Percentiles rank a stretch among this genome's conserved stretches.
phyloP scores from a whole-genome alignment of 92 coral and sea anemone genomes.

The Epizoanthus stellaris region DNA sequence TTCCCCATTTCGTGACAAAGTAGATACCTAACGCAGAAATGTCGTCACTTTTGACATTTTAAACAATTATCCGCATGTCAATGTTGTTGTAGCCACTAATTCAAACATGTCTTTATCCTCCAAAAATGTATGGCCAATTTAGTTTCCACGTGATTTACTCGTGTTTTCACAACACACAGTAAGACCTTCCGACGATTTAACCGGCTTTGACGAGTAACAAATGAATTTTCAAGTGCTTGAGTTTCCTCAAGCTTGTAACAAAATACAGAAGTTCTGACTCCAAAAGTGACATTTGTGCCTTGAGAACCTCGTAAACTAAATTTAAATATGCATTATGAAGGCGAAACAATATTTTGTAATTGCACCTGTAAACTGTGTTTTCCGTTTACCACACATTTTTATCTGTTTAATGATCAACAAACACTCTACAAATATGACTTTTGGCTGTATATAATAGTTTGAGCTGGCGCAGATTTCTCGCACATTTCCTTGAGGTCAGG shows the following conservation, averaged over 20 bases:
- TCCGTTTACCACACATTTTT: neutral
- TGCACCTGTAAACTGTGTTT: constrained; percentile 10
- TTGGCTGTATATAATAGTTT: neutral
- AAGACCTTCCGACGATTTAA: constrained; percentile 23
- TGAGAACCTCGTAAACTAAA: neutral
- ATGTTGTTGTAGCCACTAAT: too few species aligned
- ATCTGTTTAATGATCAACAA: constrained; percentile 2
- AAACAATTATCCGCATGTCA: constrained; percentile 5
- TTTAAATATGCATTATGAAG: neutral
- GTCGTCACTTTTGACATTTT: constrained; percentile 27
- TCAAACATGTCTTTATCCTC: neutral
- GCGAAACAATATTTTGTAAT: neutral
- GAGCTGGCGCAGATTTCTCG: neutral
- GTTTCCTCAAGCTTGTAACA: constrained; percentile 5
- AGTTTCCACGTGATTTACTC: neutral
- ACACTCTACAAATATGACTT: neutral
- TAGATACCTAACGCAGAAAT: constrained; percentile 9
- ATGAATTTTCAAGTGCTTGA: constrained; percentile 16
- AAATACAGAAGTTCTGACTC: neutral
- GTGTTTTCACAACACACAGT: neutral
- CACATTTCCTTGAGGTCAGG: neutral
- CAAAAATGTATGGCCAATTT: neutral
- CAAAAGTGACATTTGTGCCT: neutral
- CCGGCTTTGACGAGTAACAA: neutral
- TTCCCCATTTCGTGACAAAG: neutral